Conservation (phyloP, 2,888 invertebrate genomes). For the Buathra laborator region DNA sequence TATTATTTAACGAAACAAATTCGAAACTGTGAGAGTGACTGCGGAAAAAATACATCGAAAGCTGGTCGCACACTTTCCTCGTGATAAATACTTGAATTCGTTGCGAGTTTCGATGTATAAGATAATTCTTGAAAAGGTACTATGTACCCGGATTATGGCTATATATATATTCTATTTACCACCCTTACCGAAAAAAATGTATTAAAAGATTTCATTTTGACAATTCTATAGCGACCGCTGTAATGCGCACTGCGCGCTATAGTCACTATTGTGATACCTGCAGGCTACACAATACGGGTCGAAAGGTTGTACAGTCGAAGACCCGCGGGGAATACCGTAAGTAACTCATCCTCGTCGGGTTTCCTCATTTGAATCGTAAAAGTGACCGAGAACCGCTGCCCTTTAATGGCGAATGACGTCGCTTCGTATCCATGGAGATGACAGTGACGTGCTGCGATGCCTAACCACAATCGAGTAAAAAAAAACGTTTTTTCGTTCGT, state of each 20-base stretch:
- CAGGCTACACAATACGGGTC: conserved; percentile 7
- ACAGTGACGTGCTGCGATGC: conserved; percentile 23
- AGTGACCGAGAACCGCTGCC: conserved; percentile 69
- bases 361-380: conserved; percentile 70
- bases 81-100: not conserved
- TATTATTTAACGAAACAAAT: not conserved
- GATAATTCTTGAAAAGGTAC: not conserved
- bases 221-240: not conserved
- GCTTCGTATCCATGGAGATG: conserved; percentile 45
- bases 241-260: not conserved
- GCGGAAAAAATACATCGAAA: not conserved
- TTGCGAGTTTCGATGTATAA: not conserved
- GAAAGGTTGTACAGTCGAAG: conserved; percentile 31
- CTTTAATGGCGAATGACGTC: conserved; percentile 73
- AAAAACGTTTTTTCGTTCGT: conserved; percentile 9
- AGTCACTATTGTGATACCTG: not conserved
- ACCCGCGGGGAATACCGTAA: conserved; percentile 38
- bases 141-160: conserved; percentile 4
- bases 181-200: not conserved
- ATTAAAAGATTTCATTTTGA: not conserved
- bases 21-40: not conserved
- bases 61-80: not conserved
- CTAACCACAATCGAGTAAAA: not conserved
- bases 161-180: not conserved
- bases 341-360: conserved; percentile 57